Evolutionary conservation across 2,113 vertebrate genomes (phyloP), one percentile per base, ranked within the genome.

Genomic region (Cheilinus undulatus): DNA sequence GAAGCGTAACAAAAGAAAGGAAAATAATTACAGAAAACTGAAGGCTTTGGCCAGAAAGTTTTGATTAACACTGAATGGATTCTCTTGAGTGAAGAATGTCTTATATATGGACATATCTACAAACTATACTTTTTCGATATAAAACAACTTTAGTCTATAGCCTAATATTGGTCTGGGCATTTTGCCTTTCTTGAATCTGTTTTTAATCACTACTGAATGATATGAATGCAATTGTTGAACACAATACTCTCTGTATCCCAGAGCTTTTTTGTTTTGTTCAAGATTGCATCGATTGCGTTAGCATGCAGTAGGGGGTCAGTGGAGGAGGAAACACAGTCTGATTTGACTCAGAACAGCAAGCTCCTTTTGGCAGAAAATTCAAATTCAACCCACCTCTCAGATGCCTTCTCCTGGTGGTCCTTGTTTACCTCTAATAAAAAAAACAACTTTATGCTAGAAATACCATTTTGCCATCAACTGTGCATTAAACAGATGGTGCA

Each of bases 311-410:
- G 79, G 83, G 80, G 86, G 83, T 78, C 80, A 77, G 82, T 67
- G 64, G 79, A 76, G 88, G 80, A 43, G 64, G 86, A 90, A 89
- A 76, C 79, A 76, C 68, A 73, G 83, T 66, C 68, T 79, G 63
- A 87, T 85, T 85, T 79, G 72, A 82, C 69, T 78, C 54, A 77
- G 78, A 90, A 86, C 80, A 88, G 73, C 69, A 81, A 81, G 76
- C 69, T 85, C 64, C 72, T 84, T 80, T 79, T 88, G 80, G 76
- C 79, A 85, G 72, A 63, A 82, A 89, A 86, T 87, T 83, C 80
- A 77, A 82, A 84, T 90, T 78, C 78, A 75, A 63, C 75, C 78
- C 78, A 85, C 82, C 71, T 78, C 61, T 72, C 77, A 85, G 54
- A 80, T 76, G 62, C 83, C 66, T 69, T 59, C 20, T 56, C 38